Conservation (phyloP, 2,797 vertebrate species). For the Phalloptychus januarius region DNA sequence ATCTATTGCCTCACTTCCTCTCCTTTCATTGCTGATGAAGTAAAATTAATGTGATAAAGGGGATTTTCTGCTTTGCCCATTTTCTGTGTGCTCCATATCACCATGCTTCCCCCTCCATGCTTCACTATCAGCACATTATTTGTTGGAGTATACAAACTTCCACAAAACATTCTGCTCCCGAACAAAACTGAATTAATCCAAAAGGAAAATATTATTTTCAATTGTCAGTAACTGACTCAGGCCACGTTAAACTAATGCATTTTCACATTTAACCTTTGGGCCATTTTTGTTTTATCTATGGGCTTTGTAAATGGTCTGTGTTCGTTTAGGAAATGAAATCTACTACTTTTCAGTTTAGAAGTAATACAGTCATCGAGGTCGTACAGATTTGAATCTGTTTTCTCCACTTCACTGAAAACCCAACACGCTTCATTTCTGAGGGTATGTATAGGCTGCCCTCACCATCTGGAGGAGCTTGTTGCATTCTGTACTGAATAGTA, state of each 20-base stretch:
- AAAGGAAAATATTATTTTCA: not conserved
- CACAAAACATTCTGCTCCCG: not conserved
- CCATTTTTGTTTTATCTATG: not conserved
- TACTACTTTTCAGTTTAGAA: not conserved
- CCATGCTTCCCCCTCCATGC: not conserved
- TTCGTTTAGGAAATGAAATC: not conserved
- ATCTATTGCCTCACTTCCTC: not conserved
- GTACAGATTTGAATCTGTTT: not conserved
- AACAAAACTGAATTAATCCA: not conserved
- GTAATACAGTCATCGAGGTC: not conserved
- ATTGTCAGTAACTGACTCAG: not conserved
- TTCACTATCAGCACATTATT: not conserved
- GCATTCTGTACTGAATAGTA: conserved; percentile 2
- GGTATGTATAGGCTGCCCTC: not conserved
- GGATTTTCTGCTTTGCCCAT: not conserved
- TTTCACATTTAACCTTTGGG: not conserved
- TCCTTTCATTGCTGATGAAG: not conserved
- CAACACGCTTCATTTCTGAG: conserved; percentile 11
- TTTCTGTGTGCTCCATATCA: not conserved
- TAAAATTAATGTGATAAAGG: not conserved
- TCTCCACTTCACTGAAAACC: not conserved
- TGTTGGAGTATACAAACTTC: not conserved
- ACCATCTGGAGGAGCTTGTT: conserved; percentile 9
- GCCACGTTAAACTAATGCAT: not conserved
- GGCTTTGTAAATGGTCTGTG: not conserved